Percentiles rank a stretch among this genome's conserved stretches.
Evolutionary conservation across 2,797 vertebrate species (phyloP).

Genomic region (Acanthis flammea): DNA sequence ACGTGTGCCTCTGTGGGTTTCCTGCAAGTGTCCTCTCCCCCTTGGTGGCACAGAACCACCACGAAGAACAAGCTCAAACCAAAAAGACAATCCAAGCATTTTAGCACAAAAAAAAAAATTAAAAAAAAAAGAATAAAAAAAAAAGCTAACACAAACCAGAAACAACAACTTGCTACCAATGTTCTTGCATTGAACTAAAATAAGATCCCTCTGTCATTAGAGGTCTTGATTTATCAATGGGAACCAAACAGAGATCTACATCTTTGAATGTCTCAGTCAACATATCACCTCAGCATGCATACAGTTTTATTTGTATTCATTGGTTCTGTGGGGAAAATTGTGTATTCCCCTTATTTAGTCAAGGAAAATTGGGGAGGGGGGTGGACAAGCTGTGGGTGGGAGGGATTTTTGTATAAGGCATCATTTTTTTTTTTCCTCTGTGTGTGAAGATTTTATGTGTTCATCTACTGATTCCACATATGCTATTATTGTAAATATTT

Average conservation of each 20-base stretch:
- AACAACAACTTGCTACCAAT: neutral
- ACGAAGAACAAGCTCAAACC: conserved; percentile 56
- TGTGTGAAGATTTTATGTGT: conserved; percentile 71
- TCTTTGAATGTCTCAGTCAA: conserved; percentile 62
- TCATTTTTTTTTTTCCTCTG: conserved; percentile 58
- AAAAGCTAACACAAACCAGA: neutral
- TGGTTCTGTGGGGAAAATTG: conserved; percentile 53
- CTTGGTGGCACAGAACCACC: neutral
- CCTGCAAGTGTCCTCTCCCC: conserved; percentile 21
- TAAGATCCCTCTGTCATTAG: conserved; percentile 18
- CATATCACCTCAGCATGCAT: conserved; percentile 58
- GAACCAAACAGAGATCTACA: conserved; percentile 48
- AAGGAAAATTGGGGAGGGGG: neutral
- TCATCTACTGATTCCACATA: conserved; percentile 73
- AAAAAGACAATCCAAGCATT: conserved; percentile 52
- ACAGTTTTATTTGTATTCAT: conserved; percentile 56
- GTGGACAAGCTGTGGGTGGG: neutral
- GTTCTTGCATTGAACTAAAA: conserved; percentile 23
- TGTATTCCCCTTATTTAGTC: conserved; percentile 53
- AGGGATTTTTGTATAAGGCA: conserved; percentile 46
- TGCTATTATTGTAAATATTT: conserved; percentile 80
- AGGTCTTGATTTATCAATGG: conserved; percentile 42
- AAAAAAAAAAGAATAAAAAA: neutral
- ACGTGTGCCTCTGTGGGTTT: neutral
- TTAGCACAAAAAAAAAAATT: neutral